Evolutionary conservation across 2,888 invertebrate species (phyloP).

Genomic region (Lithosia quadra): DNA sequence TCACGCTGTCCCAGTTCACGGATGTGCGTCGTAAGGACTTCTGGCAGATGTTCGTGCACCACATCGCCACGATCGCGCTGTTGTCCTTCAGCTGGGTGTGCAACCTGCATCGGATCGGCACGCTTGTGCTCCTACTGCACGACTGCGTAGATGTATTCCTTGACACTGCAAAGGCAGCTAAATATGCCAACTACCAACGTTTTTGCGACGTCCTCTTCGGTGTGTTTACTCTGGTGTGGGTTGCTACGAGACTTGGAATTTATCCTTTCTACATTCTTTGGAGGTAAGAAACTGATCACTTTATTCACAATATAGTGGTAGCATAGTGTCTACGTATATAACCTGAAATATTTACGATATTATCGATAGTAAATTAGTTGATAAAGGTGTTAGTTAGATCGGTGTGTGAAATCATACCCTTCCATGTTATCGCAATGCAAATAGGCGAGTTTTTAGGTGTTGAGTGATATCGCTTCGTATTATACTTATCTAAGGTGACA

Average conservation of each 20-base stretch:
- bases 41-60: constrained; percentile 99
- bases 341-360: not conserved
- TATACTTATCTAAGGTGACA: not conserved
- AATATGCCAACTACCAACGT: constrained; percentile 96
- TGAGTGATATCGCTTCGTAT: not conserved
- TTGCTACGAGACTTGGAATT: constrained; percentile 94
- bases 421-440: constrained; percentile 9
- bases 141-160: constrained; percentile 96
- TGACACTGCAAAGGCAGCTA: constrained; percentile 97
- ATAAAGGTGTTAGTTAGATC: not conserved
- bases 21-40: constrained; percentile 98
- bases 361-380: not conserved
- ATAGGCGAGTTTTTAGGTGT: constrained; percentile 8
- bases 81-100: constrained; percentile 98
- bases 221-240: constrained; percentile 96
- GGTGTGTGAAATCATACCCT: not conserved
- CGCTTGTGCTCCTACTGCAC: constrained; percentile 94
- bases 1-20: constrained; percentile 96
- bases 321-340: not conserved
- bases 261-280: constrained; percentile 96
- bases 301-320: not conserved
- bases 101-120: constrained; percentile 96
- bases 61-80: constrained; percentile 96
- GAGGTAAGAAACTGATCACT: constrained; percentile 84
- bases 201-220: constrained; percentile 95